Base-by-base conservation (phyloP, 2,888 invertebrate genomes). In the Drosophila prolongata region DNA sequence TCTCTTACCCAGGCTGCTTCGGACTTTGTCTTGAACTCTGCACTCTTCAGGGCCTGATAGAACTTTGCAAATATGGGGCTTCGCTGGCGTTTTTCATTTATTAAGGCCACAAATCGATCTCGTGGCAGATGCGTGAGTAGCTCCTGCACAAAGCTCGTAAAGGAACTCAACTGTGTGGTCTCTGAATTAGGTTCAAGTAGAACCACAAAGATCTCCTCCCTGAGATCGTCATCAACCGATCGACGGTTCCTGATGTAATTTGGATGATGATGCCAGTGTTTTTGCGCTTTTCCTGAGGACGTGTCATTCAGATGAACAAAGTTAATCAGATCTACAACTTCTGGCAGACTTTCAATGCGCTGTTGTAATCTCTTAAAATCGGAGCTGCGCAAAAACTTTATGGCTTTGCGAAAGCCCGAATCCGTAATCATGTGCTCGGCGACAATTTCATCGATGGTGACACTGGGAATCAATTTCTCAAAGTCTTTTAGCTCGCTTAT, bases 371-470 rank as follows among this genome's bases (percentile, higher is more conserved):
- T 74, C n/a, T 61, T 77, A 52, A 89, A 90, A 19, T 84, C 78
- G 0, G 79, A 56, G 69, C 90, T 87, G 43, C 77, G 65, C 54
- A 90, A 57, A 78, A 79, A 90, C 53, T 75, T 70, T 4, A 85
- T 34, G 1, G 89, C 90, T 44, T 80, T 85, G 49, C 90, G 90
- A 54, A 90, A 90, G 13, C 61, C 76, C 2, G 80, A 76, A 68
- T 90, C 90, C 19, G 80, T 49, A 19, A 90, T 10, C 78, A 80
- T 79, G 61, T 90, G 89, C 61, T 90, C 61, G 30, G 90, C 88
- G 24, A 81, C 73, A 9, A 90, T 37, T 56, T 78, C 90, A 40
- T 87, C 91, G 24, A 90, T 46, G 11, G 56, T 77, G 0, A 66
- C 54, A 1, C 24, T 30, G 16, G 90, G 89, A 59, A 90, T 90